These are phyloP conservation scores for Diabrotica balteata DNA, from an alignment of 2,888 invertebrate genomes.

Conservation along the genomic window DNA sequence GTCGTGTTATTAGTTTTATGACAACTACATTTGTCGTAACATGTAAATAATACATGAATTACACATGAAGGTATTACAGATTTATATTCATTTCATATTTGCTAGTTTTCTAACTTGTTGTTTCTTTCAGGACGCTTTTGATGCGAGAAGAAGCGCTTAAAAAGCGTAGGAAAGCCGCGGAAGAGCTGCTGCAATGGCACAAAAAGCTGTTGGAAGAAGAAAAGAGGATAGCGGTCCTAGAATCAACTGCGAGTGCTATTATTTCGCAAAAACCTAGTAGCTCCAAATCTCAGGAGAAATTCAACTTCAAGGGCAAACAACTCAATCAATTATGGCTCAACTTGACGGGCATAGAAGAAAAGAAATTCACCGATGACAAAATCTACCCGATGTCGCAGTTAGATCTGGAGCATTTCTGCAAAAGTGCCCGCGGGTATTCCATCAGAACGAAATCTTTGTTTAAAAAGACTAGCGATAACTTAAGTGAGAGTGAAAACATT, in stretches of 20 bases:
- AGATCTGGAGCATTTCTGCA: conserved; percentile 59
- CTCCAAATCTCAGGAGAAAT: conserved; percentile 29
- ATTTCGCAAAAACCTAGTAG: conserved; percentile 48
- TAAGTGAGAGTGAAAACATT: conserved; percentile 30
- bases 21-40: conserved; percentile 41
- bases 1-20: conserved; percentile 45
- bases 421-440: conserved; percentile 55
- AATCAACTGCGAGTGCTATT: conserved; percentile 57
- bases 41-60: conserved; percentile 38
- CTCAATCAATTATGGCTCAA: conserved; percentile 61
- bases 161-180: conserved; percentile 61
- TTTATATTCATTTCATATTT: background rate
- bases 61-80: background rate
- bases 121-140: conserved; percentile 55
- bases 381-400: conserved; percentile 58
- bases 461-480: conserved; percentile 29
- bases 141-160: conserved; percentile 62
- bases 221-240: conserved; percentile 62
- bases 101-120: background rate
- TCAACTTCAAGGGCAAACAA: conserved; percentile 54
- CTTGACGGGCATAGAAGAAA: conserved; percentile 57
- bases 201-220: conserved; percentile 64
- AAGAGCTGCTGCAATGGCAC: conserved; percentile 64
- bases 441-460: conserved; percentile 26
- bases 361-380: conserved; percentile 56